Conservation (phyloP, 2,113 vertebrate genomes). For the Ancistrus triradiatus region DNA sequence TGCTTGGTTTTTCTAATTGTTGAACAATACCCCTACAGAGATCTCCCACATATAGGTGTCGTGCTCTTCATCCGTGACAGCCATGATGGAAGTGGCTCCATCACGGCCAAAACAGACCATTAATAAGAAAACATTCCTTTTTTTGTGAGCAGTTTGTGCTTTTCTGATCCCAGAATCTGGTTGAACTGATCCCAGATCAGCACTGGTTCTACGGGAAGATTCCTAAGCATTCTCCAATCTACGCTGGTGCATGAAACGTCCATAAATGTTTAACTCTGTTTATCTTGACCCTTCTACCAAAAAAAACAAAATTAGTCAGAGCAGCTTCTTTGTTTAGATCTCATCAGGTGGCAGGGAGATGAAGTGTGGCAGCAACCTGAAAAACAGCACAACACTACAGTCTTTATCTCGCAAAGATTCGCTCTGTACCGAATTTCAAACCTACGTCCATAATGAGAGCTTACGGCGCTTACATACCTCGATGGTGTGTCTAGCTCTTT, state of each 20-base stretch:
- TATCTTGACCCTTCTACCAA: slow-evolving; percentile 24
- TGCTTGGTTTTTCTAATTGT: slow-evolving; percentile 42
- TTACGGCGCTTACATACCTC: background rate
- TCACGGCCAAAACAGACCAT: background rate
- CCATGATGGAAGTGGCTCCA: background rate
- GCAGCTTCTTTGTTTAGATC: slow-evolving; percentile 46
- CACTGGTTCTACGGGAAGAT: background rate
- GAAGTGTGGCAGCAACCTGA: slow-evolving; percentile 44
- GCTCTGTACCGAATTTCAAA: background rate
- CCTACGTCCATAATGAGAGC: no score
- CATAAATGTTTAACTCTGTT: slow-evolving; percentile 17
- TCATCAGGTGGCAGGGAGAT: slow-evolving; percentile 35
- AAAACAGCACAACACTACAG: slow-evolving; percentile 29
- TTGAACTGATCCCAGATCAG: slow-evolving; percentile 1
- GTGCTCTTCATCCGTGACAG: no score
- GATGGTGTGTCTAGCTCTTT: slow-evolving; percentile 56
- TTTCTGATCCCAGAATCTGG: background rate
- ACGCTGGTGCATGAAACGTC: slow-evolving; percentile 9
- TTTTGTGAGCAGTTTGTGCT: background rate
- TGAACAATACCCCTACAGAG: no score
- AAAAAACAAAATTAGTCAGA: slow-evolving; percentile 37
- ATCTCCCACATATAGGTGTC: no score
- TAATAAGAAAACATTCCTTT: no score
- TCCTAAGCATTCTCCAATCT: background rate
- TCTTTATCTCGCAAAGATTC: background rate